A percentile compares a stretch with the other conserved stretches of the same genome.
Evolutionary conservation across 2,113 vertebrate species (phyloP).

Genomic region (Pelvicachromis taeniatus): DNA sequence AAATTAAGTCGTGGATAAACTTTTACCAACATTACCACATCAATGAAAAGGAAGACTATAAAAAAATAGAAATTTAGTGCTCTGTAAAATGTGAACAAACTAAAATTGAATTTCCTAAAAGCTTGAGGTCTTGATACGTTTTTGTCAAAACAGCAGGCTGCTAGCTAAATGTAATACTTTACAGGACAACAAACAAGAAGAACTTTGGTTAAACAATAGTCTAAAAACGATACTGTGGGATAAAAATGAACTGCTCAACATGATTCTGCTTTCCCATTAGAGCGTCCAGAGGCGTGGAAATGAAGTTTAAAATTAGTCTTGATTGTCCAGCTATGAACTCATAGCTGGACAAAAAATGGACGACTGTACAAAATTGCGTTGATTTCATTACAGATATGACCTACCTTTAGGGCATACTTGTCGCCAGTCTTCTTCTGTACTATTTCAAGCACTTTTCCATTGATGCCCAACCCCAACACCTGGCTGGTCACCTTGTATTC

Average conservation of each 20-base stretch:
- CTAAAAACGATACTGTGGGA: background rate
- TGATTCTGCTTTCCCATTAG: background rate
- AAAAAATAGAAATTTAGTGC: background rate
- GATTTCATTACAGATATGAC: background rate
- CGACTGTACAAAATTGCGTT: background rate
- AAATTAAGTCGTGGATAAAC: background rate
- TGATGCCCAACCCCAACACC: conserved; percentile 92
- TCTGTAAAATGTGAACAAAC: background rate
- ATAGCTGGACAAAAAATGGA: background rate
- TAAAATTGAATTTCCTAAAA: background rate
- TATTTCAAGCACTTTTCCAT: conserved; percentile 92
- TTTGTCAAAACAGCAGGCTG: background rate
- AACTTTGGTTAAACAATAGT: background rate
- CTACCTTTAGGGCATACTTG: conserved; percentile 91
- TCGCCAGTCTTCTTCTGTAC: conserved; percentile 85
- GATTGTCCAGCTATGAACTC: background rate
- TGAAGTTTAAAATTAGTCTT: background rate
- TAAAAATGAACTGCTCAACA: background rate
- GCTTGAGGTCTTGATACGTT: background rate
- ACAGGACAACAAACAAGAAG: background rate
- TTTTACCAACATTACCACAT: background rate
- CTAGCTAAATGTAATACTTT: background rate
- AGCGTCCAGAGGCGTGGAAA: background rate
- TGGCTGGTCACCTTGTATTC: conserved; percentile 95
- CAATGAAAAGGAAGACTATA: background rate